Evolutionary conservation across 2,888 invertebrate species (phyloP), one percentile per base, ranked within the genome.

Genomic region (Yponomeuta malinellus): DNA sequence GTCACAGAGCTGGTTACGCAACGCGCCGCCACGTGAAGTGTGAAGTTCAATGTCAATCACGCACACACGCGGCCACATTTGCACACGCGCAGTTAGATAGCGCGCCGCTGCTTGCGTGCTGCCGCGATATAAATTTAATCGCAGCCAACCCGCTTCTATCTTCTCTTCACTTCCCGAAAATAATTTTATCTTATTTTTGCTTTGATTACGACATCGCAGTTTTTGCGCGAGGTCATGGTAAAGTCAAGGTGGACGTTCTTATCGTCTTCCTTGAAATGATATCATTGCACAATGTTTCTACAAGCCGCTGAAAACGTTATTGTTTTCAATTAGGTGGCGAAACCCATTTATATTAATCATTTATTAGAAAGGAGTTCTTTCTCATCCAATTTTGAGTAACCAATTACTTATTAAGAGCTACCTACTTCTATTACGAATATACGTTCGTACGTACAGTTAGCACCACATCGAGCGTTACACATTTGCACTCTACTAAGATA

Each of bases 41-140:
- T 91, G 91, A 91, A 92, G 91, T 90, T 92, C 91, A 92, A 92
- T 91, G 92, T 92, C 91, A 90, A 91, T 92, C 91, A 90, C 87
- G 81, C 83, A 82, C 85, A 81, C 86, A 79, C 84, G 80, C 81
- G 77, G 59, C 72, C 75, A 73, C 71, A 48, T 72, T 59, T 71
- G 73, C 66, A 59, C 71, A 72, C 72, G 71, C 71, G 72, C 76
- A 75, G 78, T 78, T 78, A 81, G 76, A 79, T 77, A 77, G 37
- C 72, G 37, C 72, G 73, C 52, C 74, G 67, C 68, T 70, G 81
- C 83, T 81, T 83, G 83, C 72, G 78, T 77, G 78, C 63, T 64
- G 43, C 66, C 73, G 80, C 80, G 84, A 85, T 88, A 86, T 86
- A 85, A 82, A 82, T 84, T 86, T 87, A 87, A 87, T 86, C 86